Base-by-base conservation (phyloP, 2,888 invertebrate species). In the Himalopsyche tibetana region DNA sequence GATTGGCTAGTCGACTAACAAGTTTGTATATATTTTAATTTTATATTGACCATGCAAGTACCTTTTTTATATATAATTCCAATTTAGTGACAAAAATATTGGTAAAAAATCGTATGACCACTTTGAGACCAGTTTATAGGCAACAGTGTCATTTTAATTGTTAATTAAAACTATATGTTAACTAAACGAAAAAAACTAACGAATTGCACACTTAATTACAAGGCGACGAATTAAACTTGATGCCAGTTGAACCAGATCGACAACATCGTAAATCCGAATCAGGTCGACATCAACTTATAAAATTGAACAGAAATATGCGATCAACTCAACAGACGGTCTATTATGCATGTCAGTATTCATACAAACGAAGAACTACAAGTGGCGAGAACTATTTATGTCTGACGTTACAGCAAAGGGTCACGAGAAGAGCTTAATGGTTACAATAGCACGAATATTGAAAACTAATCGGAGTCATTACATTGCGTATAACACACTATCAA, bases 311-410 rank as follows among this genome's bases (percentile, higher is more conserved):
- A 63, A 63, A 63, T 63, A 63, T 63, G 63, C 63, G 19, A 63
- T 63, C 63, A 63, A 19, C 63, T 63, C 63, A 28, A 63, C 19
- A 28, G 63, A 63, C 19, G 9, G 63, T 63, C 63, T 28, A 63
- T 63, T 63, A 63, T 63, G 63, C 63, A 63, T 63, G 63, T 63
- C 11, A 63, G 63, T 28, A 63, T 63, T 63, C 63, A 63, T 63
- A 19, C 11, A 63, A 63, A 63, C 63, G 63, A 63, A 63, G 63
- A 63, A n/a, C 63, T 63, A 63, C 63, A 63, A 63, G 63, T 63
- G 63, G 19, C 63, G 11, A 63, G n/a, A 63, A 63, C 63, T 63
- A 63, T 63, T 63, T 63, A 28, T 63, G 19, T 19, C 4, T 19
- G 15, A 19, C 28, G 63, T 15, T 8, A n/a, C 19, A 63, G 28